Conservation (phyloP, 2,797 vertebrate genomes). For the Mastacembelus armatus region DNA sequence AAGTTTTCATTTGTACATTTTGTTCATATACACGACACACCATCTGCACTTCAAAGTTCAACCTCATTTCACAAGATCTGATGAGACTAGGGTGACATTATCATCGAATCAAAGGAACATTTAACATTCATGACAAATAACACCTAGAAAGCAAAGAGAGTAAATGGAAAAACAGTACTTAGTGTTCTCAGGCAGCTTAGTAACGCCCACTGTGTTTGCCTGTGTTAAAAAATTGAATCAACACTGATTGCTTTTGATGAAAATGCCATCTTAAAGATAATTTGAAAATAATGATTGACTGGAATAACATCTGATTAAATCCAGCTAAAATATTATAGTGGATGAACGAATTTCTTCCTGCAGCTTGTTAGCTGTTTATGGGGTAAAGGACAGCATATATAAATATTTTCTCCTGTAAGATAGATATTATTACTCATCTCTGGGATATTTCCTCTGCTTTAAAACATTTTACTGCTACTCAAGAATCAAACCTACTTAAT, state of each 20-base stretch:
- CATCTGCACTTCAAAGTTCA: slow-evolving; percentile 13
- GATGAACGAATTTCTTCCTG: slow-evolving; percentile 14
- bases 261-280: slow-evolving; percentile 18
- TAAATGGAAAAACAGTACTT: slow-evolving; percentile 24
- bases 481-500: neutral
- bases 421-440: neutral
- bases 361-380: too few relatives aligned
- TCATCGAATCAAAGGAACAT: slow-evolving; percentile 25
- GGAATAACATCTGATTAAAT: neutral
- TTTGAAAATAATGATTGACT: slow-evolving; percentile 30
- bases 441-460: neutral
- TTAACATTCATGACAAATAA: slow-evolving; percentile 47
- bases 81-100: slow-evolving; percentile 20
- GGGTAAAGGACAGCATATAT: too few relatives aligned
- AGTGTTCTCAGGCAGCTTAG: slow-evolving; percentile 24
- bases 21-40: slow-evolving; percentile 13
- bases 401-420: too few relatives aligned
- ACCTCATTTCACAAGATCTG: slow-evolving; percentile 27
- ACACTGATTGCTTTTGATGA: slow-evolving; percentile 15
- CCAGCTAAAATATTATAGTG: neutral
- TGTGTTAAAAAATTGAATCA: slow-evolving; percentile 27
- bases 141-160: slow-evolving; percentile 17
- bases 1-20: slow-evolving; percentile 4
- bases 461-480: neutral
- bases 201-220: slow-evolving; percentile 23